phyloP scores from a whole-genome alignment of 2,888 invertebrate species.

The Patella caerulea region DNA sequence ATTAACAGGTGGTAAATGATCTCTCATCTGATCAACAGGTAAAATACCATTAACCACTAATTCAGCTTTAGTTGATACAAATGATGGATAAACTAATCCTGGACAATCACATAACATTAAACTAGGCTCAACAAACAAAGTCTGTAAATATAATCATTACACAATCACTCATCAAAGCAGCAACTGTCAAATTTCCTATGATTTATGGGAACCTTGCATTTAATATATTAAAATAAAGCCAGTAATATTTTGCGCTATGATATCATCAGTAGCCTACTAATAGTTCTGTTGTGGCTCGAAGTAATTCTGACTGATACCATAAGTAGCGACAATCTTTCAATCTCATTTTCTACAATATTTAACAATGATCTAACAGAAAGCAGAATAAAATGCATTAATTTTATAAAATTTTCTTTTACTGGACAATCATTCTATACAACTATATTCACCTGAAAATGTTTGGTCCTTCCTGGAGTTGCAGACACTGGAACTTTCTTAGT shows the following conservation, averaged over 20 bases:
- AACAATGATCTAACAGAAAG: too few species aligned
- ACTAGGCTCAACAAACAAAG: constrained; percentile 83
- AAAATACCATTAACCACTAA: constrained; percentile 95
- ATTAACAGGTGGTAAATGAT: constrained; percentile 89
- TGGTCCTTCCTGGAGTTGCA: constrained; percentile 98
- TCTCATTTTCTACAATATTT: not conserved
- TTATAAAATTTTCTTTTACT: not conserved
- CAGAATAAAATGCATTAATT: not conserved
- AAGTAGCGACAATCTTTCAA: not conserved
- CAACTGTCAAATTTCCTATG: too few species aligned
- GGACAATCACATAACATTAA: constrained; percentile 96
- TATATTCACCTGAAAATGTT: constrained; percentile 83
- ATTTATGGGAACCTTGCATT: too few species aligned
- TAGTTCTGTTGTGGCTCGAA: too few species aligned
- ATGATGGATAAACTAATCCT: constrained; percentile 97
- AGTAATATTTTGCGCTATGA: too few species aligned
- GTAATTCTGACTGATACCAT: too few species aligned
- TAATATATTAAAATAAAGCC: too few species aligned
- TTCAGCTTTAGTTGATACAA: constrained; percentile 94
- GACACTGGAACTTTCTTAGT: constrained; percentile 89
- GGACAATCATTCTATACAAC: not conserved
- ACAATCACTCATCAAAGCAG: too few species aligned
- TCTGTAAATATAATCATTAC: constrained; percentile 75
- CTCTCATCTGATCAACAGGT: constrained; percentile 97
- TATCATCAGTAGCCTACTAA: too few species aligned